Conservation (phyloP, 1,140 invertebrate genomes). For the Philotrypesis tridentata region DNA sequence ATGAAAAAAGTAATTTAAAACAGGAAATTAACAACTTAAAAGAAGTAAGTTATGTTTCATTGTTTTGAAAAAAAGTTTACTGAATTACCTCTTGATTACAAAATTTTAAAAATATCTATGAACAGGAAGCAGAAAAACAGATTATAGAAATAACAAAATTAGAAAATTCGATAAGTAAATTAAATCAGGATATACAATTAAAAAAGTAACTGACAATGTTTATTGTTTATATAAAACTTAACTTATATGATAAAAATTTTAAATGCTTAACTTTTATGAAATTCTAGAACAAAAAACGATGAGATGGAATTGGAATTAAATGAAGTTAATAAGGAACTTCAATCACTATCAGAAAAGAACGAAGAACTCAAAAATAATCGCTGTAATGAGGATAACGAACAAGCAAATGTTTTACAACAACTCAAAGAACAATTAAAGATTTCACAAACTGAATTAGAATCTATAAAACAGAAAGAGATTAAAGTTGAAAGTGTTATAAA, state of each 20-base stretch:
- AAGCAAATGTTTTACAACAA: constrained; percentile 28
- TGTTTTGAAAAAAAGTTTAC: background rate
- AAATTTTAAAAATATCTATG: background rate
- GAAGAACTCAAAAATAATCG: constrained; percentile 5
- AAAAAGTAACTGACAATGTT: background rate
- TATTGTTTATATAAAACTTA: background rate
- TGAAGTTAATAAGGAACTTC: constrained; percentile 13
- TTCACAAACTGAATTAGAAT: constrained; percentile 22
- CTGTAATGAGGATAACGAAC: background rate
- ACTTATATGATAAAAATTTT: background rate
- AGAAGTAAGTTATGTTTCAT: constrained; percentile 24
- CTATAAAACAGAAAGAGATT: constrained; percentile 26
- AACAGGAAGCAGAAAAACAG: background rate
- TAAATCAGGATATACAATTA: constrained; percentile 8
- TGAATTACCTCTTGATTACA: background rate
- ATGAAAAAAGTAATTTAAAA: constrained; percentile 26
- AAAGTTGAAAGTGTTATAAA: constrained; percentile 24
- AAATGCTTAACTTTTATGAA: background rate
- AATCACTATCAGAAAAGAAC: background rate
- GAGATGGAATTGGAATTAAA: constrained; percentile 4
- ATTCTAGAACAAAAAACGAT: constrained; percentile 26
- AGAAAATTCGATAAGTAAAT: constrained; percentile 1
- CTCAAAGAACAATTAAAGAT: constrained; percentile 19
- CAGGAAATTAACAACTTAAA: constrained; percentile 17
- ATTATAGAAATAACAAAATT: background rate